Evolutionary conservation across 53 echinoderm and acorn worm species (phyloP).

Genomic region (Henricia sp.): DNA sequence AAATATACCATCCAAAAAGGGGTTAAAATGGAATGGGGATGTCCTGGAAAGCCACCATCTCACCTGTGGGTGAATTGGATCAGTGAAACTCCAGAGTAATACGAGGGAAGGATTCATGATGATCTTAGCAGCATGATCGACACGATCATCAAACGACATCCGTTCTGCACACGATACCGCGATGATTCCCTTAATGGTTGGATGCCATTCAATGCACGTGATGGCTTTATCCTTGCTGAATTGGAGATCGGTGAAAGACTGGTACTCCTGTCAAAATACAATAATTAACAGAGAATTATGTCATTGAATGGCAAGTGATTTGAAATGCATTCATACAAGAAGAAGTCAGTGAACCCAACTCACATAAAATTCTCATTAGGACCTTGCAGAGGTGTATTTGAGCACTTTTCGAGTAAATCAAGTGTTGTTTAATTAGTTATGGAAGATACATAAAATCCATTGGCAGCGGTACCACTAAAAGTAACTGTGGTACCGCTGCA

Average conservation of each 20-base stretch:
- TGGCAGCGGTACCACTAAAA: too few species aligned
- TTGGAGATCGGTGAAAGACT: conserved; percentile 97
- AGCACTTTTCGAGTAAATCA: too few species aligned
- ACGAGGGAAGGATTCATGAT: conserved; percentile 96
- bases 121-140: conserved; percentile 91
- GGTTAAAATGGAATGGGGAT: too few species aligned
- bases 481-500: too few species aligned
- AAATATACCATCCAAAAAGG: too few species aligned
- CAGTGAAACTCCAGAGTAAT: conserved; percentile 96
- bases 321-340: too few species aligned
- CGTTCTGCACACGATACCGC: conserved; percentile 94
- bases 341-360: too few species aligned
- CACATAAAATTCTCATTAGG: not conserved
- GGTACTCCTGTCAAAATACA: conserved; percentile 82
- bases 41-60: too few species aligned
- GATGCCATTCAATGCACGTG: conserved; percentile 97
- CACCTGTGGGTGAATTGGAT: conserved; percentile 99
- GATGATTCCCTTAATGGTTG: conserved; percentile 90
- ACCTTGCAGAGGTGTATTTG: too few species aligned
- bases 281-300: not conserved
- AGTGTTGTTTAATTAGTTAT: too few species aligned
- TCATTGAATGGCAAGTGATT: not conserved
- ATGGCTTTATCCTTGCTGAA: conserved; percentile 96
- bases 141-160: conserved; percentile 92
- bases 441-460: too few species aligned